Evolutionary conservation across 2,113 vertebrate species (phyloP), one percentile per base, ranked within the genome.

Genomic region (Chrysochloris asiatica): DNA sequence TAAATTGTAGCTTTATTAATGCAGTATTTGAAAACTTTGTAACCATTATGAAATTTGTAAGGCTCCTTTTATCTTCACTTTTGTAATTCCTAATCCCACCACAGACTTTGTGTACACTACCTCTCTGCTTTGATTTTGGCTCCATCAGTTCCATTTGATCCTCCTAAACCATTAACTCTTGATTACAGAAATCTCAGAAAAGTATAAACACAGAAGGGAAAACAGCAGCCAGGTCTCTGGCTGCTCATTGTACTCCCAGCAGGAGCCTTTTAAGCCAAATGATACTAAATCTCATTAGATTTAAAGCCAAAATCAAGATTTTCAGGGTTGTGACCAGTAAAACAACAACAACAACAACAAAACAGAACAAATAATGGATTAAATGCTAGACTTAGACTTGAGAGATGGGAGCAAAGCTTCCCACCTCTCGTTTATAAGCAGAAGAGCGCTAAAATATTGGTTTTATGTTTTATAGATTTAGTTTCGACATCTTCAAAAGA

Each of bases 231-330:
- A 94, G 88, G 78, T 86, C 79, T 96, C 92, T 88, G 91, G 69
- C 91, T 96, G 93, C 96, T 95, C 93, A 92, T 52, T 76, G 73
- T 61, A 96, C 92, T 95, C 93, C 79, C 65, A 93, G 96, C 93
- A 89, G 52, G 92, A 86, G 50, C 81, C 94, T 76, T 96, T 94
- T 89, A 95, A 96, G 93, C 36, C 91, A 94, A 81, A 87, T 96
- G 93, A 90, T 83, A 89, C 52, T 90, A 95, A 95, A 94, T 89
- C 85, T 95, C 91, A 88, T 84, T 96, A 96, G 88, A 96, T 48
- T 91, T 73, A 0, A 93, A 94, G 92, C 91, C 45, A 93, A 94
- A 87, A 88, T 94, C 54, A 71, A 92, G 83, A 95, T 86, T 69
- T 86, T 28, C 38, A 80, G 93, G 45, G 17, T 75, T 92, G 69